Evolutionary conservation across 1,140 invertebrate genomes (phyloP), one percentile per base, ranked within the genome.

Genomic region (Pseudomyrmex cubaensis): DNA sequence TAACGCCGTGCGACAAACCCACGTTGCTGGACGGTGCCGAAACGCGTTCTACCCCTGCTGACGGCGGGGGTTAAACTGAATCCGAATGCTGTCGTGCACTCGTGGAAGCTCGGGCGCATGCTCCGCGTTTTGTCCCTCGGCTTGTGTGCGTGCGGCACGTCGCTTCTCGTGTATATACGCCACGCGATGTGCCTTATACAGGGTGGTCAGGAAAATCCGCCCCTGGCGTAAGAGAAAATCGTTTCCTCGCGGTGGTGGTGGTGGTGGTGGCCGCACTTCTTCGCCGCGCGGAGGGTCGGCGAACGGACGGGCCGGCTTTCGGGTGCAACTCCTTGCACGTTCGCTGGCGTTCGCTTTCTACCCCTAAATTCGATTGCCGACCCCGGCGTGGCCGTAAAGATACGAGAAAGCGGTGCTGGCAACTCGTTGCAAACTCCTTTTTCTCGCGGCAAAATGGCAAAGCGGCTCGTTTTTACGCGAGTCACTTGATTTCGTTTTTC

Each of bases 1-100:
- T 48, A 8, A 20, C 63, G 25, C 54, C 22, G 8, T 25, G 22
- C 52, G 74, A 50, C 77, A 62, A 85, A 70, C 67, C 35, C 86
- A 87, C 91, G 89, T 89, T 90, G 88, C 67, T 84, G 73, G 64
- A 62, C n/a, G 66, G 84, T 70, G 66, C 82, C 44, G 70, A 89
- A 90, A 85, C 92, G 87, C 92, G 92, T 92, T 88, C 87, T 88
- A 93, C 91, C 91, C 92, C 92, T 90, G 69, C 70, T 85, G 87
- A 91, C 82, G 82, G 87, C 87, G 90, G 92, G 76, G 90, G 91
- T 89, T 91, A 87, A 86, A 93, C 92, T 93, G 89, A 92, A 86
- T 84, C 85, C 62, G 69, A 78, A 89, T 80, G 76, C 86, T 56
- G 78, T 85, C 85, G 82, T 66, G 70, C 70, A 67, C 64, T 87